Evolutionary conservation across 2,888 invertebrate genomes (phyloP).

Genomic region (Tyria jacobaeae): DNA sequence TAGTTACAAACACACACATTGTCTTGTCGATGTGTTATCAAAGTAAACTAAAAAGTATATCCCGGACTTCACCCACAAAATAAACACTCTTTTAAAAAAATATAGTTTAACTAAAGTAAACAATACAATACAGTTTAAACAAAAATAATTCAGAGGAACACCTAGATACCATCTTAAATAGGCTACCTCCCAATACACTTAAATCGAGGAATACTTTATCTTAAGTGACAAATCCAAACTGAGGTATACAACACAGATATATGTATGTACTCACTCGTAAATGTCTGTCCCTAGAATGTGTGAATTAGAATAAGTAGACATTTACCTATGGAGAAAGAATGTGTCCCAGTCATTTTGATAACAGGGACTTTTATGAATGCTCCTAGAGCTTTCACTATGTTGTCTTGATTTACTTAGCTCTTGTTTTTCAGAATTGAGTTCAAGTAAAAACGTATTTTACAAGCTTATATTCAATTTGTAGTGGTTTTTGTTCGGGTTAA

Average conservation of each 20-base stretch:
- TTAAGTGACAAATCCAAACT: slow-evolving; percentile 34
- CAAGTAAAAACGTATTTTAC: too few species aligned
- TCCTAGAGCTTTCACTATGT: slow-evolving; percentile 32
- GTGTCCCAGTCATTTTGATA: slow-evolving; percentile 64
- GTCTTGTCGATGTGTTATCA: too few species aligned
- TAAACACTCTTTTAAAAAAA: not conserved
- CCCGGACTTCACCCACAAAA: not conserved
- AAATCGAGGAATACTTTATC: slow-evolving; percentile 41
- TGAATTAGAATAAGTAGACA: slow-evolving; percentile 67
- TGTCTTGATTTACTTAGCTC: slow-evolving; percentile 29
- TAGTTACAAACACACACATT: too few species aligned
- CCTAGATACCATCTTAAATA: slow-evolving; percentile 38
- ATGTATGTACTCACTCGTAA: slow-evolving; percentile 40
- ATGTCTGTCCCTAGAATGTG: slow-evolving; percentile 40
- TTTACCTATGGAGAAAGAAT: slow-evolving; percentile 77
- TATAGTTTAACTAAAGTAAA: too few species aligned
- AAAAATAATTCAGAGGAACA: slow-evolving; percentile 18
- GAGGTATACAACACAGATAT: slow-evolving; percentile 43
- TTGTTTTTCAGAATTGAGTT: slow-evolving; percentile 8
- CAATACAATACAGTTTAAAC: too few species aligned
- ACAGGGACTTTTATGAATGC: slow-evolving; percentile 68
- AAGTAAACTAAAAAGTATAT: not conserved
- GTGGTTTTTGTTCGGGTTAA: too few species aligned
- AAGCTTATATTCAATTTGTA: too few species aligned
- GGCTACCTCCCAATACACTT: slow-evolving; percentile 37